Base-by-base conservation (phyloP, 2,888 invertebrate genomes). In the Calameuta pallipes region DNA sequence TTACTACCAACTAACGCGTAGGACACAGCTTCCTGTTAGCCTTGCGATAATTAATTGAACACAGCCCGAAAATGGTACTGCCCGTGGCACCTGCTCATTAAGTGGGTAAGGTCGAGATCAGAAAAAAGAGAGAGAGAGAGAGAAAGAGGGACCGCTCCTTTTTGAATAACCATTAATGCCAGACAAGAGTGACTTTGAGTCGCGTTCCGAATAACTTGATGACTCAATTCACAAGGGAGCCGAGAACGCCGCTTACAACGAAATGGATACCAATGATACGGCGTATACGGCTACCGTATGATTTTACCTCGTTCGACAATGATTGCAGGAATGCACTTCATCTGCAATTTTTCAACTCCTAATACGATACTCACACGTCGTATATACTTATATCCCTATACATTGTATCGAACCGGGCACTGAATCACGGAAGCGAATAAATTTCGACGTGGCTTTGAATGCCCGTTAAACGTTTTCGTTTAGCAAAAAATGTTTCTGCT, bases 1-100 rank as follows among this genome's bases (percentile, higher is more conserved):
- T 69, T 68, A 15, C 73, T 74, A 6, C 34, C 69, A 15, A 80
- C 74, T 75, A 73, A 79, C 75, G 77, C 79, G 77, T 78, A 81
- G 79, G 77, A 77, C 73, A 74, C 74, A 77, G 76, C 80, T 80
- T 76, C 80, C 79, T 76, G 80, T 74, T 78, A 76, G 73, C 82
- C 82, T 82, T 80, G 82, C 80, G 73, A 79, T 80, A 30, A 73
- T 80, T 82, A 80, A 76, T 79, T 76, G 75, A 78, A 34, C 33
- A 56, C 56, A 68, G 15, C 75, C 76, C 78, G 77, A 83, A 83
- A 83, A 83, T 80, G 81, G 78, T 73, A 77, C 23, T 23, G 56
- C 56, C 23, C 56, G 56, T 56, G 56, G 56, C 56, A 23, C 56
- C 56, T 56, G 56, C 23, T 56, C 23, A 23, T 23, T 56, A 23